Evolutionary conservation across 2,797 vertebrate genomes (phyloP).

Genomic region (Falco biarmicus): DNA sequence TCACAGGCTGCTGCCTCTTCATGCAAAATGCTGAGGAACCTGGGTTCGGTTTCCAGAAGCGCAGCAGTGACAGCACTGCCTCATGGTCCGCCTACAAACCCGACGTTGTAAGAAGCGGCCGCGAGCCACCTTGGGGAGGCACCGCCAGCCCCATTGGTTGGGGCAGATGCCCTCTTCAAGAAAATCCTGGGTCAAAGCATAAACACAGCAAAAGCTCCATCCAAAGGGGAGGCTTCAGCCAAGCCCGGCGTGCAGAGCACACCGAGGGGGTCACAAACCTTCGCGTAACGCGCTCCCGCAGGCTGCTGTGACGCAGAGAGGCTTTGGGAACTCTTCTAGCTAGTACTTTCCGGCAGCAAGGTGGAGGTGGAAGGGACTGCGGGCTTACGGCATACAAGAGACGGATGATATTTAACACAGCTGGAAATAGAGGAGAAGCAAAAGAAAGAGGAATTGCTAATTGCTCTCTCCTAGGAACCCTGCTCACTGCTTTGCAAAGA

Average conservation of each 20-base stretch:
- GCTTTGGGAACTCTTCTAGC: not conserved
- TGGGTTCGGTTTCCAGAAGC: not conserved
- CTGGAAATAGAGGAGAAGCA: not conserved
- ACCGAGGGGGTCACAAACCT: not conserved
- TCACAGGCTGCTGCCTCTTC: not conserved
- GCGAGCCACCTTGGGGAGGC: not conserved
- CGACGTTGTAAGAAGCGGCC: too few relatives aligned
- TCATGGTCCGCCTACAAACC: not conserved
- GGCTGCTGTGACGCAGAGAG: rapidly evolving
- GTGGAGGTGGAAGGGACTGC: not conserved
- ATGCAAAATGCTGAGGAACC: not conserved
- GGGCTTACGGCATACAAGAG: not conserved
- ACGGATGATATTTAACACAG: not conserved
- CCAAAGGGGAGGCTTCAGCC: too few relatives aligned
- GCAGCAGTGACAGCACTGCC: not conserved
- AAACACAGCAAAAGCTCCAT: not conserved
- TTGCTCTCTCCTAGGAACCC: not conserved
- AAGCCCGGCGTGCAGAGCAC: not conserved
- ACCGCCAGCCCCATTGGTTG: not conserved
- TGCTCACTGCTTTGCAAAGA: not conserved
- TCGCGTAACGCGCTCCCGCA: rapidly evolving
- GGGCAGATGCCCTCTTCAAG: not conserved
- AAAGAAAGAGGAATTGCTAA: not conserved
- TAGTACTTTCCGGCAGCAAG: not conserved
- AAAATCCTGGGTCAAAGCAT: not conserved